Conservation (phyloP, 2,113 vertebrate species). For the Daphoenositta chrysoptera region DNA sequence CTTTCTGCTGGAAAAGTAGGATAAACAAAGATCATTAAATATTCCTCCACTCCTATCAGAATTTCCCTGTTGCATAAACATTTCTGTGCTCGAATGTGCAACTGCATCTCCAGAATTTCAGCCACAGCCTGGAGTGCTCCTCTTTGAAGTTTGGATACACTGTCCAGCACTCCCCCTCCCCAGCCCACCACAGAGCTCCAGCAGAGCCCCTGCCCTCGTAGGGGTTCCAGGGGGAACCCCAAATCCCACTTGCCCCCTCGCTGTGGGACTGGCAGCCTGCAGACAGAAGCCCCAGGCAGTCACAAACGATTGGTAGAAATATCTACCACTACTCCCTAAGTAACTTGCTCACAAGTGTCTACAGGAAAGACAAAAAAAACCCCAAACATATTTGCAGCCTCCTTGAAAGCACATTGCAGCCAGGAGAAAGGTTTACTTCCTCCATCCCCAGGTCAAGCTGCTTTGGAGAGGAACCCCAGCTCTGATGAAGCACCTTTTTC, state of each 20-base stretch:
- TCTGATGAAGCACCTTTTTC: background rate
- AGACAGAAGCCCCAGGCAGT: background rate
- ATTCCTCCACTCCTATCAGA: background rate
- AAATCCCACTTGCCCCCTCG: accelerated
- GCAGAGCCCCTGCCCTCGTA: background rate
- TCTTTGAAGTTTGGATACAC: background rate
- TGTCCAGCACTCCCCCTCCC: background rate
- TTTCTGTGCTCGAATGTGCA: background rate
- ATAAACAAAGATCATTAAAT: background rate
- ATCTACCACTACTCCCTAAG: accelerated
- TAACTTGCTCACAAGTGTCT: background rate
- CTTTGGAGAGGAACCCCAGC: background rate
- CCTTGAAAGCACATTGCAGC: background rate
- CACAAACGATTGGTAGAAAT: background rate
- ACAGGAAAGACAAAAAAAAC: accelerated
- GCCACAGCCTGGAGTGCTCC: background rate
- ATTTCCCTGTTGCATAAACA: background rate
- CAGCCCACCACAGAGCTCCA: background rate
- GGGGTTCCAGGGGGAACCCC: background rate
- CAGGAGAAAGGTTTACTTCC: background rate
- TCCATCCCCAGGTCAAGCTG: background rate
- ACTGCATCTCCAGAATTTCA: background rate
- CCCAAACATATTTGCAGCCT: background rate
- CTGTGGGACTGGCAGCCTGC: background rate
- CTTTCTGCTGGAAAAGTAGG: background rate